Evolutionary conservation across 1,140 invertebrate genomes (phyloP).

Genomic region (Drosophila busckii): DNA sequence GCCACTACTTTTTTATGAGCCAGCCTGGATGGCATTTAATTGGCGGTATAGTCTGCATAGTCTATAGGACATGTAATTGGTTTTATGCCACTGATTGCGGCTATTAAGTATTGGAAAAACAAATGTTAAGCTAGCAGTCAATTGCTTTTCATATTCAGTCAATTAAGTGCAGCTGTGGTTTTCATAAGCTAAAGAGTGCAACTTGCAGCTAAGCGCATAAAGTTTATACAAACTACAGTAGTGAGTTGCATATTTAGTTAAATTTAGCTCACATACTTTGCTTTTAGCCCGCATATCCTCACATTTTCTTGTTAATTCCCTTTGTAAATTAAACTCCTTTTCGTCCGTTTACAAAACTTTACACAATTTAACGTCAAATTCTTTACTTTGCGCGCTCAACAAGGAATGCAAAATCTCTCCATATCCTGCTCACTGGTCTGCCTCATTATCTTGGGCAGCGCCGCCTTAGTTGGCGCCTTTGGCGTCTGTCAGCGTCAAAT

Average conservation of each 20-base stretch:
- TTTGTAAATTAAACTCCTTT: conserved; percentile 11
- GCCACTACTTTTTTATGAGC: conserved; percentile 23
- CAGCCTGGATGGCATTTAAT: conserved; percentile 39
- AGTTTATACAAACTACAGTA: no score
- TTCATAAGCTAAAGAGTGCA: no score
- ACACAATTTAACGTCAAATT: not conserved
- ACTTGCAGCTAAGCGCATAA: no score
- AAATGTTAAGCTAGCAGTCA: no score
- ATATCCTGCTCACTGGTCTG: conserved; percentile 94
- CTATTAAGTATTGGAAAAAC: no score
- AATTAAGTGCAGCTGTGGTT: no score
- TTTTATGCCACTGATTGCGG: conserved; percentile 31
- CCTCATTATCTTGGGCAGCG: conserved; percentile 89
- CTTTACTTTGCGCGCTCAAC: not conserved
- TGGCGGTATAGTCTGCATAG: conserved; percentile 33
- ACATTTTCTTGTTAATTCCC: not conserved
- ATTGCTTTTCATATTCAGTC: no score
- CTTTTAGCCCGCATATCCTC: no score
- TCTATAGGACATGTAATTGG: conserved; percentile 49
- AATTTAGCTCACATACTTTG: no score
- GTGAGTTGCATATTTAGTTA: no score
- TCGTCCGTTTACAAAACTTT: not conserved
- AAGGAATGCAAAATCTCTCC: conserved; percentile 95
- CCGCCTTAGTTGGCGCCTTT: conserved; percentile 90
- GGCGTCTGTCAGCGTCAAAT: conserved; percentile 92